These are phyloP conservation scores for Craterocephalus amniculus DNA, from an alignment of 2,797 vertebrate species.

Conservation along the genomic window DNA sequence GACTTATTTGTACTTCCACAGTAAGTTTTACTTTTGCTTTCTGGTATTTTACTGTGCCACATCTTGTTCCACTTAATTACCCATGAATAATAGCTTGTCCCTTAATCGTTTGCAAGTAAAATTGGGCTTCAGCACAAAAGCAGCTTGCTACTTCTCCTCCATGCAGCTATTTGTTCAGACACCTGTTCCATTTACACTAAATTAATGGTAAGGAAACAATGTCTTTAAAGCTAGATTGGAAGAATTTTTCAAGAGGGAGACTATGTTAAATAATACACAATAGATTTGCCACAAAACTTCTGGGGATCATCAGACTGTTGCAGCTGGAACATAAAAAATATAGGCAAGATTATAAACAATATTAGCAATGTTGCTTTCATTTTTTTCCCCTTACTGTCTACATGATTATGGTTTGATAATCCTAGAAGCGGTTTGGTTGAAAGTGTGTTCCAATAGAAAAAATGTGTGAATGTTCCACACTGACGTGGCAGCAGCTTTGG, in stretches of 20 bases:
- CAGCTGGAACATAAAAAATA: background rate
- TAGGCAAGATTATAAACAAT: background rate
- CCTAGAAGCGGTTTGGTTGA: background rate
- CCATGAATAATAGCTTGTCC: background rate
- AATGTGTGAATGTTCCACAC: slow-evolving; percentile 22
- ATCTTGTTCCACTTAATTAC: background rate
- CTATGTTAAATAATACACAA: background rate
- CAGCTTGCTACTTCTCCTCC: background rate
- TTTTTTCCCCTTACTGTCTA: background rate
- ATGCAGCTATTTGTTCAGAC: background rate
- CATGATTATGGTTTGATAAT: background rate
- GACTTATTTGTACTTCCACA: background rate
- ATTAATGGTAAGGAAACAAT: background rate
- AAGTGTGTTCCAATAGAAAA: background rate
- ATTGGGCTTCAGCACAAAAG: background rate
- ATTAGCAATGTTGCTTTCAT: background rate
- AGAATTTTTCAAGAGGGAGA: background rate
- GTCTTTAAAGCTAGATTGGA: background rate
- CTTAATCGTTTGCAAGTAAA: slow-evolving; percentile 4
- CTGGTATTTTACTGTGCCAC: background rate
- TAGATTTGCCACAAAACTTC: background rate
- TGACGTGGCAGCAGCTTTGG: slow-evolving; percentile 61
- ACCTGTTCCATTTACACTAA: background rate
- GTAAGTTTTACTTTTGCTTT: background rate
- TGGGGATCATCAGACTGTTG: background rate